Evolutionary conservation across 2,888 invertebrate species (phyloP), one percentile per base, ranked within the genome.

Genomic region (Noctua janthina): DNA sequence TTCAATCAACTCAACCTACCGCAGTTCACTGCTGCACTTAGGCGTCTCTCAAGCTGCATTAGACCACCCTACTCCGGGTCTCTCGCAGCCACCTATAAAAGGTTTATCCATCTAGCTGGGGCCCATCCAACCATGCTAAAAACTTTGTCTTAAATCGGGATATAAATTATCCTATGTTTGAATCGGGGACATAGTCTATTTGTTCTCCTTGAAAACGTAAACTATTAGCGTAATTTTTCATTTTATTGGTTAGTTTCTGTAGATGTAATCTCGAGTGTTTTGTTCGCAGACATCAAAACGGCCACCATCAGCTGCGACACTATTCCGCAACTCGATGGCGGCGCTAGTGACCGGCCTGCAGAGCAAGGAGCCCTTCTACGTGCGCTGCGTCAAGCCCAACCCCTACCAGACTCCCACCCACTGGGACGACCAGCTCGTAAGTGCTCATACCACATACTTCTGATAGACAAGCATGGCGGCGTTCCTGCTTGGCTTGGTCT

Each of bases 381-480:
- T 99, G 86, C 98, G 99, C 81, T 99, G 99, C 95, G 98, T 99
- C 92, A 99, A 99, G 93, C 99, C 99, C 49, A 99, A 99, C 95
- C 99, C 99, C 91, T 97, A 98, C 76, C 99, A 99, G 97, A 98
- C 99, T 62, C 98, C 99, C 0, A 97, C 97, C 64, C 97, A 98
- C 66, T 99, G 99, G 96, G 99, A 99, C 94, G 98, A 98, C 23
- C 98, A 98, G 93, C 97, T 99, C 91, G 97, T 98, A 43, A 95
- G 94, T 87, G 35, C 15, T 11, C 3, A 8, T 10, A 46, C 17
- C n/a, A 17, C 11, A 11, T 23, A 2, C 11, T 11, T 20, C 10
- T 66, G 1, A 23, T 13, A 67, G 15, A 29, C n/a, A 4, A 59
- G 4, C 56, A 11, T 10, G 56, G 56, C 23, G 23, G 56, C 56